Base-by-base conservation (phyloP, 1,140 invertebrate genomes). In the Cecropterus lyciades region DNA sequence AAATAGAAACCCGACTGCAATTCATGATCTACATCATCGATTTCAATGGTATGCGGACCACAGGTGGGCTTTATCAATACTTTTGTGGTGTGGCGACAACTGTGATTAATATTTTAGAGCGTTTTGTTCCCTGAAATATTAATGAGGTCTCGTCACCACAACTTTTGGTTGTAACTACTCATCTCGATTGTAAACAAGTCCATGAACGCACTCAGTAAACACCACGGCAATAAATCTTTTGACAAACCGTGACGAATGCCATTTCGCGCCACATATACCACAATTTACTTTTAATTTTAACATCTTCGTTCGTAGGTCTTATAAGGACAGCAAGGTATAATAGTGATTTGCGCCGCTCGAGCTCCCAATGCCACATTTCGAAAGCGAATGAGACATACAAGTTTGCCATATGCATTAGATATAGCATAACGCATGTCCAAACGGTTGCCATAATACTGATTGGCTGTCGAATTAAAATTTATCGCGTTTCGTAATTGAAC, bases 321-420 rank as follows among this genome's bases (percentile, higher is more conserved):
- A 60, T 70, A 69, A 73, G 69, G 67, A 75, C 70, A 57, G 40
- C 43, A 11, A 20, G 30, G 42, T 63, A 67, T 73, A 70, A 73
- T 67, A 66, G 62, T 60, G 65, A 76, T 73, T 73, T 67, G 71
- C 45, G 52, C 40, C 67, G 73, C 68, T 70, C 56, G 62, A 57
- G 73, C 65, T 45, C 57, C 60, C 67, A 72, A 70, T 72, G 72
- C 65, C 66, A 62, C 14, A 49, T 62, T 48, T 49, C 57, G 57
- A 62, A 62, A 62, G 57, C 57, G 45, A 49, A 33, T 37, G 45
- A n/a, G 55, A 57, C 55, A 62, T 14, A 40, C 46, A 40, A n/a
- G 30, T 6, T 17, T 51, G 27, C 45, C 43, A 37, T 62, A 62
- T 30, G 46, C 57, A 13, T 62, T 49, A 49, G 46, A 24, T 49